Percentiles rank a stretch among this genome's conserved stretches.
Evolutionary conservation across 2,888 invertebrate genomes (phyloP).

Genomic region (Polyommatus icarus): DNA sequence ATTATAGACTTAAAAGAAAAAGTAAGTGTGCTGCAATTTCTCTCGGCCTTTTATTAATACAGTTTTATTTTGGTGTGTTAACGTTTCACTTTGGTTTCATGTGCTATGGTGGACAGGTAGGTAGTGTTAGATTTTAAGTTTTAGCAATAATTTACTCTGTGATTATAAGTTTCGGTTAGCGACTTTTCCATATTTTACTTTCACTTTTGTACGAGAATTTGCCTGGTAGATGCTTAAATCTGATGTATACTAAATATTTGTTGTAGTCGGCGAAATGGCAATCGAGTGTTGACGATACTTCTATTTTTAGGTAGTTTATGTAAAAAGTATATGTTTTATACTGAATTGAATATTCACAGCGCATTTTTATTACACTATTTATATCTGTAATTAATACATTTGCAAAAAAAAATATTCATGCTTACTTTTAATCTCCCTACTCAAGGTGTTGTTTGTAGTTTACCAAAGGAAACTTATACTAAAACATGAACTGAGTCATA

Average conservation of each 20-base stretch:
- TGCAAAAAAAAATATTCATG: neutral
- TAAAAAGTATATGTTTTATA: neutral
- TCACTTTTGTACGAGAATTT: slow-evolving; percentile 43
- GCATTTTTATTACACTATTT: neutral
- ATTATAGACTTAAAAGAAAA: neutral
- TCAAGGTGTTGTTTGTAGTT: neutral
- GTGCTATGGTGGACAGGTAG: slow-evolving; percentile 22
- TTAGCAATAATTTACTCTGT: slow-evolving; percentile 33
- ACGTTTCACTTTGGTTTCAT: neutral
- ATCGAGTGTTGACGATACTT: slow-evolving; percentile 34
- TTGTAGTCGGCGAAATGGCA: slow-evolving; percentile 34
- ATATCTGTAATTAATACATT: neutral
- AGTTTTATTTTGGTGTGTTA: slow-evolving; percentile 4
- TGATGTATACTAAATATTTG: slow-evolving; percentile 39
- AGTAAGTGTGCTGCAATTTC: slow-evolving; percentile 15
- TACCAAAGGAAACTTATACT: neutral
- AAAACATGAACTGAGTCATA: neutral
- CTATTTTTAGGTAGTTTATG: slow-evolving; percentile 41
- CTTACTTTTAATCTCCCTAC: neutral
- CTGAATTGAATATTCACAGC: neutral
- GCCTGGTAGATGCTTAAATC: slow-evolving; percentile 38
- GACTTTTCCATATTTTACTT: slow-evolving; percentile 43
- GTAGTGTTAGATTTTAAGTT: slow-evolving; percentile 12
- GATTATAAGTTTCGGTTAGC: slow-evolving; percentile 39
- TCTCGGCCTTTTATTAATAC: neutral